phyloP scores from a whole-genome alignment of 2,888 invertebrate species.

The Hyles lineata region DNA sequence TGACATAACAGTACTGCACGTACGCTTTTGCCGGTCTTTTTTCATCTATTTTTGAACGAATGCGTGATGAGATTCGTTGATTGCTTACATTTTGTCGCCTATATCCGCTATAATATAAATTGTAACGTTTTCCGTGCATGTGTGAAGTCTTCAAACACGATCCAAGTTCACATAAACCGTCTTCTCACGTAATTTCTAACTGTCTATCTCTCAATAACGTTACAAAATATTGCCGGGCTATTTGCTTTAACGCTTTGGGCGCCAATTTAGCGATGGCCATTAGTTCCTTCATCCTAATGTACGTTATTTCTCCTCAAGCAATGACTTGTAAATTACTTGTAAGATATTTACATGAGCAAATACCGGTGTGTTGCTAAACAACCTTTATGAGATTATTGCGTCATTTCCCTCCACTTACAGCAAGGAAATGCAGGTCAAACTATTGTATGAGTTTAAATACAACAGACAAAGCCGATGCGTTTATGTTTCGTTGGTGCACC shows the following conservation, averaged over 20 bases:
- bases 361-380: conserved; percentile 21
- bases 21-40: conserved; percentile 10
- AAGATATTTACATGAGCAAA: conserved; percentile 24
- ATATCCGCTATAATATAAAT: not conserved
- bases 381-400: conserved; percentile 17
- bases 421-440: conserved; percentile 9
- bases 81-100: not conserved
- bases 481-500: not conserved
- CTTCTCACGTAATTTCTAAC: conserved; percentile 1
- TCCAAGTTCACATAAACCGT: not conserved
- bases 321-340: conserved; percentile 21
- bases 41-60: not conserved
- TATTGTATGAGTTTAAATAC: not conserved
- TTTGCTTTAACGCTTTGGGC: conserved; percentile 14
- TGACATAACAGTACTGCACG: conserved; percentile 24
- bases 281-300: conserved; percentile 25
- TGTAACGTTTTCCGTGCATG: too few species aligned
- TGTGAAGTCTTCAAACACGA: not conserved
- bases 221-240: conserved; percentile 16
- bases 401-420: conserved; percentile 14
- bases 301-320: conserved; percentile 23
- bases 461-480: not conserved
- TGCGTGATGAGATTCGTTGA: not conserved
- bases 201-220: conserved; percentile 13
- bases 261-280: conserved; percentile 25